Conservation (phyloP, 2,888 invertebrate species). For the Microchrysa polita region DNA sequence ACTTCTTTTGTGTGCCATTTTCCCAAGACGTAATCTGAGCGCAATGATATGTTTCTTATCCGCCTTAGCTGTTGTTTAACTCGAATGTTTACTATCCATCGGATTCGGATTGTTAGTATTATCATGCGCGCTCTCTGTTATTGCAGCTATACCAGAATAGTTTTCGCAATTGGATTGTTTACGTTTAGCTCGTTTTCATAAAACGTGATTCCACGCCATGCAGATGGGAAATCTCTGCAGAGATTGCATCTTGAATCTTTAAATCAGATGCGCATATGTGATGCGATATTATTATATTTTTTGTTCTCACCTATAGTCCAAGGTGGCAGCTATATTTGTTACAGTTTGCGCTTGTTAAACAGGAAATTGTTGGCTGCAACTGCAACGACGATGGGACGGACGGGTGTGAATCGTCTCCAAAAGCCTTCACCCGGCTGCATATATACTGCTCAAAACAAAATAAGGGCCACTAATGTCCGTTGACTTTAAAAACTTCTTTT, state of each 20-base stretch:
- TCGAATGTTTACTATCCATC: slow-evolving; percentile 4
- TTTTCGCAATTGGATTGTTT: slow-evolving; percentile 5
- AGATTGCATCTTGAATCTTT: slow-evolving; percentile 11
- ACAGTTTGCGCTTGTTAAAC: background rate
- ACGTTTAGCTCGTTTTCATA: too few relatives aligned
- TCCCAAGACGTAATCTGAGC: slow-evolving; percentile 29
- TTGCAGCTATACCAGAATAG: background rate
- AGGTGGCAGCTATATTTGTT: too few relatives aligned
- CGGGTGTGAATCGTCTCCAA: too few relatives aligned
- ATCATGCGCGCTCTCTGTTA: slow-evolving; percentile 25
- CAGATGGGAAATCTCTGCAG: background rate
- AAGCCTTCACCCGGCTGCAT: background rate
- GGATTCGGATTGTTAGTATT: slow-evolving; percentile 6
- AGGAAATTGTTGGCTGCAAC: slow-evolving; percentile 31
- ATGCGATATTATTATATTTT: too few relatives aligned
- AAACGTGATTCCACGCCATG: too few relatives aligned
- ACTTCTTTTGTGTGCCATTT: slow-evolving; percentile 25
- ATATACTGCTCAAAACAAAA: slow-evolving; percentile 15
- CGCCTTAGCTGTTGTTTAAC: background rate
- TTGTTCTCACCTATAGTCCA: too few relatives aligned
- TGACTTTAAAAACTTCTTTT: too few relatives aligned
- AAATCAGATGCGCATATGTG: background rate
- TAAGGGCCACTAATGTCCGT: too few relatives aligned
- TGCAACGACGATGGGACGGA: background rate
- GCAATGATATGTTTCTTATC: slow-evolving; percentile 3